Evolutionary conservation across 2,888 invertebrate species (phyloP).

Genomic region (Eulithis testata): DNA sequence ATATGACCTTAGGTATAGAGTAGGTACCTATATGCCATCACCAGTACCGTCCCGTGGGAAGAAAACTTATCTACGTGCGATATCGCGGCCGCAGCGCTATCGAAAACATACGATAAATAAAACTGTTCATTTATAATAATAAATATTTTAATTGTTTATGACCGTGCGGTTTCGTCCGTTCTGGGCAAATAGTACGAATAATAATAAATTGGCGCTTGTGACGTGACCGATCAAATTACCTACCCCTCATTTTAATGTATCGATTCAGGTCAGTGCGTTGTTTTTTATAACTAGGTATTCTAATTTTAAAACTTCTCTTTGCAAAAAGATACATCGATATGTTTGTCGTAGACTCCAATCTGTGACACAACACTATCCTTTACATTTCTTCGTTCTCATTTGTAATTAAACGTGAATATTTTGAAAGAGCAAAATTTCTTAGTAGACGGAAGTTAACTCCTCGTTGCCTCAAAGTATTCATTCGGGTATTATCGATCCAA

Average conservation of each 20-base stretch:
- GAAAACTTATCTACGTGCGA: conserved; percentile 67
- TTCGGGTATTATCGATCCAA: background rate
- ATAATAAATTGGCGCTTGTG: conserved; percentile 65
- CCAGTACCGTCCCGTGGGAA: conserved; percentile 72
- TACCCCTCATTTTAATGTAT: conserved; percentile 62
- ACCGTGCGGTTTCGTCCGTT: conserved; percentile 65
- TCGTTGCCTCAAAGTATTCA: conserved; percentile 3
- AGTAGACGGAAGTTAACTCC: background rate
- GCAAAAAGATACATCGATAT: too few relatives aligned
- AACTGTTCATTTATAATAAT: conserved; percentile 39
- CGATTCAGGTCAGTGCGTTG: too few relatives aligned
- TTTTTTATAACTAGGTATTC: too few relatives aligned
- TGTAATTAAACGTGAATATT: too few relatives aligned
- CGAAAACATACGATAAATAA: conserved; percentile 56
- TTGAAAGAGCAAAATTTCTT: background rate
- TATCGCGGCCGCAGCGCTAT: conserved; percentile 62
- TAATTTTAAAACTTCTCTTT: background rate
- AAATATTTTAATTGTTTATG: conserved; percentile 71
- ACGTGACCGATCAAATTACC: conserved; percentile 59
- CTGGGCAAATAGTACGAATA: conserved; percentile 61
- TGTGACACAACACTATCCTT: too few relatives aligned
- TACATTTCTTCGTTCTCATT: too few relatives aligned
- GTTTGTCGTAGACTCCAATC: too few relatives aligned
- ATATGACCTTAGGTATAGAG: conserved; percentile 35
- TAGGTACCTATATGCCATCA: conserved; percentile 39